These are phyloP conservation scores for Archivesica marissinica DNA, from an alignment of 1,140 invertebrate genomes.

Conservation along the genomic window DNA sequence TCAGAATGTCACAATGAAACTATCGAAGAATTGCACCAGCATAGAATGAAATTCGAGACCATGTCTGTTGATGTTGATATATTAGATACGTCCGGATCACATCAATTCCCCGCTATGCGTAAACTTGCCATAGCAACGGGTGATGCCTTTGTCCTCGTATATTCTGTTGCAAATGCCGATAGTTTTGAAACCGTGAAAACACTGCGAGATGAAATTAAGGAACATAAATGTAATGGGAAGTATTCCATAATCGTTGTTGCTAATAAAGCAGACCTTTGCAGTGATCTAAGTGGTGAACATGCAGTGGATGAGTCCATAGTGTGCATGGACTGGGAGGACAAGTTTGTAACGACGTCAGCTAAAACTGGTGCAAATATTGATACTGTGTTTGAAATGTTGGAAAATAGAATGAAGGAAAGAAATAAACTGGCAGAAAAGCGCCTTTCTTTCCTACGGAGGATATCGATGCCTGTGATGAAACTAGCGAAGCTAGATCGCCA, in stretches of 20 bases:
- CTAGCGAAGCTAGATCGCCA: not conserved
- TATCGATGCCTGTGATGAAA: slow-evolving; percentile 40
- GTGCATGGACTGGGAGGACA: slow-evolving; percentile 71
- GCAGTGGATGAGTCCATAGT: slow-evolving; percentile 70
- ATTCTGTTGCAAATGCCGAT: slow-evolving; percentile 91
- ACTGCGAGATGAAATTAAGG: slow-evolving; percentile 70
- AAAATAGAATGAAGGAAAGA: slow-evolving; percentile 13
- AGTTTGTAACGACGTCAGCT: slow-evolving; percentile 34
- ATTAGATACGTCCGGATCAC: slow-evolving; percentile 92
- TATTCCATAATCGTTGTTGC: slow-evolving; percentile 72
- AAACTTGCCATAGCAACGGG: slow-evolving; percentile 94
- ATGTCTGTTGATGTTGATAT: slow-evolving; percentile 85
- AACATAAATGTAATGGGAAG: slow-evolving; percentile 57
- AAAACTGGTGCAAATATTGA: slow-evolving; percentile 42
- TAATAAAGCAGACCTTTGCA: slow-evolving; percentile 72
- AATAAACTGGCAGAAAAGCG: slow-evolving; percentile 14
- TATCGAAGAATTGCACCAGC: slow-evolving; percentile 95
- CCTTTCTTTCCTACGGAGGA: slow-evolving; percentile 1
- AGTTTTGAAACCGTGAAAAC: slow-evolving; percentile 88
- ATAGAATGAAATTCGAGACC: slow-evolving; percentile 90
- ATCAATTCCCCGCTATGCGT: slow-evolving; percentile 96
- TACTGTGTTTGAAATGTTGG: not conserved
- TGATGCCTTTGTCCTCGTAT: slow-evolving; percentile 95
- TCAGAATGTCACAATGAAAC: slow-evolving; percentile 94
- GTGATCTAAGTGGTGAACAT: slow-evolving; percentile 36